Conservation (phyloP, 1,140 invertebrate species). For the Ceratosolen solmsi region DNA sequence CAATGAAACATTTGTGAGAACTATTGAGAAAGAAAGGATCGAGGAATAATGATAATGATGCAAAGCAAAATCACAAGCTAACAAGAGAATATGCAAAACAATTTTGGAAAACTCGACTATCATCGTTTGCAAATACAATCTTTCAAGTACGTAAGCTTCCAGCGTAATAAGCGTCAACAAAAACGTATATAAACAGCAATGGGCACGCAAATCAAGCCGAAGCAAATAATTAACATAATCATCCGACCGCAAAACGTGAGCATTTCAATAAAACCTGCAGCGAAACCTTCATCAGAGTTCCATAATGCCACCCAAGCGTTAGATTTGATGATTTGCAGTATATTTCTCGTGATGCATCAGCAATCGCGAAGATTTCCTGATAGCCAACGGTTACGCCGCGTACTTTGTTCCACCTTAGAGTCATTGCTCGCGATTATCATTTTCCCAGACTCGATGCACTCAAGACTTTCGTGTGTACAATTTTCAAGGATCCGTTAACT, state of each 20-base stretch:
- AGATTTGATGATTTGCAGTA: conserved; percentile 17
- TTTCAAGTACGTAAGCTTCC: background rate
- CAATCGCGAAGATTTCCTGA: conserved; percentile 17
- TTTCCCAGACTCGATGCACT: background rate
- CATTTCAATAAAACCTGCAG: background rate
- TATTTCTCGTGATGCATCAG: background rate
- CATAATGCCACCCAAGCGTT: conserved; percentile 33
- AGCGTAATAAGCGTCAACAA: background rate
- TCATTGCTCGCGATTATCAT: background rate
- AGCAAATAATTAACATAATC: conserved; percentile 28
- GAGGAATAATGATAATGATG: no score
- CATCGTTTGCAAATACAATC: no score
- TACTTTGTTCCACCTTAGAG: background rate
- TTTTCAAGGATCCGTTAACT: conserved; percentile 10
- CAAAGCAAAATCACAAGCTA: no score
- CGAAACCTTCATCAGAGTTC: background rate
- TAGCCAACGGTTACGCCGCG: conserved; percentile 11
- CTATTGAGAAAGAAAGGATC: no score
- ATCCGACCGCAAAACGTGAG: background rate
- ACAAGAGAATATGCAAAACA: background rate
- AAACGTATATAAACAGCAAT: background rate
- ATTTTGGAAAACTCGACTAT: background rate
- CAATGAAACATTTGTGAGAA: no score
- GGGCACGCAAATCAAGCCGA: background rate
- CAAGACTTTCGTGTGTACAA: background rate